Conservation (phyloP, 2,888 invertebrate species). For the Drosophila borborema region DNA sequence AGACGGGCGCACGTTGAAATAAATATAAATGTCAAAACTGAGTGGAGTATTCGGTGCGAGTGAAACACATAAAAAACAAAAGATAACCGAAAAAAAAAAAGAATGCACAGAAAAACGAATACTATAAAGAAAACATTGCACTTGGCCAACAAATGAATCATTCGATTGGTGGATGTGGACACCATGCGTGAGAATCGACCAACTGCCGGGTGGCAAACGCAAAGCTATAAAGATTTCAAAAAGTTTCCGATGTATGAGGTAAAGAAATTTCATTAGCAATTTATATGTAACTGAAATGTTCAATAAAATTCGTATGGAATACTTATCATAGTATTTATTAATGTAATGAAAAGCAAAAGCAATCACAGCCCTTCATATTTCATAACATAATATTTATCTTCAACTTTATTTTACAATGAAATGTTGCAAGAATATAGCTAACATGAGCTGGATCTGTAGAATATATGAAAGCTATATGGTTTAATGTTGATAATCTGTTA, state of each 20-base stretch:
- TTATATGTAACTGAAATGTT: neutral
- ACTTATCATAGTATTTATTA: neutral
- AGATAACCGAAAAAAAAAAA: constrained; percentile 14
- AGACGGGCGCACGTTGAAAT: constrained; percentile 80
- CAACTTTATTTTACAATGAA: neutral
- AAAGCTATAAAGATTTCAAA: neutral
- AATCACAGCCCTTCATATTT: no score
- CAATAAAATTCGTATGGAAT: neutral
- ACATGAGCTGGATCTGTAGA: no score
- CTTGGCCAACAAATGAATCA: constrained; percentile 64
- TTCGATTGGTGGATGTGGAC: constrained; percentile 38
- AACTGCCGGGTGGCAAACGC: constrained; percentile 54
- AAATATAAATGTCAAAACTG: constrained; percentile 84
- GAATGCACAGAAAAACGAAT: no score
- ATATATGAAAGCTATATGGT: no score
- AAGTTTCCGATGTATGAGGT: neutral
- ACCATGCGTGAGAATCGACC: constrained; percentile 56
- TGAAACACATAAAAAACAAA: constrained; percentile 39
- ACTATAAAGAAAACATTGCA: constrained; percentile 40
- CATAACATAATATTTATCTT: neutral
- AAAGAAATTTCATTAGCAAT: neutral
- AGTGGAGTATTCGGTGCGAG: constrained; percentile 71
- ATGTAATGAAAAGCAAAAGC: neutral
- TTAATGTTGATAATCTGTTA: no score
- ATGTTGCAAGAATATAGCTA: neutral